A percentile compares a stretch with the other conserved stretches of the same genome.
Conservation (phyloP, 2,888 invertebrate species). For the Fissipunctia ypsillon region DNA sequence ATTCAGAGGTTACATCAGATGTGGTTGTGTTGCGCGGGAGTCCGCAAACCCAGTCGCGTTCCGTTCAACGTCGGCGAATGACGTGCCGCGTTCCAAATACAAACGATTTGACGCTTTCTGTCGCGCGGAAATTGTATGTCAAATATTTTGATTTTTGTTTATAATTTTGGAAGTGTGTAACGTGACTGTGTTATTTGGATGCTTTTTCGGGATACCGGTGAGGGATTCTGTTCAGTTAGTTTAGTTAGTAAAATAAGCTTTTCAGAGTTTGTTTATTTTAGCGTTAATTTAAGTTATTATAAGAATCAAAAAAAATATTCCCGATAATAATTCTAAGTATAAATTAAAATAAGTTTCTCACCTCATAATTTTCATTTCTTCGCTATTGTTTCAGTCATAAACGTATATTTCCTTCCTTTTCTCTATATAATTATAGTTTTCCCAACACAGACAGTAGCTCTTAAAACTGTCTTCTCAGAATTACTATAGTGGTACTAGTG, state of each 20-base stretch:
- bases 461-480: conserved; percentile 40
- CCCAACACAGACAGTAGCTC: conserved; percentile 2
- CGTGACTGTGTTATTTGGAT: conserved; percentile 72
- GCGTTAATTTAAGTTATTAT: not conserved
- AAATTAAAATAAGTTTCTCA: not conserved
- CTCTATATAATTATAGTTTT: conserved; percentile 12
- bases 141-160: conserved; percentile 68
- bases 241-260: not conserved
- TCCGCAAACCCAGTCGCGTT: conserved; percentile 70
- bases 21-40: conserved; percentile 61
- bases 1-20: conserved; percentile 68
- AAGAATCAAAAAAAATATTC: no score
- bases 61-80: conserved; percentile 60
- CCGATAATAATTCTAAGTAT: no score
- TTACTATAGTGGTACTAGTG: conserved; percentile 7
- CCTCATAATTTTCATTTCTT: not conserved
- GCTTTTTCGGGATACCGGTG: conserved; percentile 66
- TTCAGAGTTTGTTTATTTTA: not conserved
- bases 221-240: conserved; percentile 25
- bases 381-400: conserved; percentile 4
- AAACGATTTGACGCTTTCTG: conserved; percentile 81
- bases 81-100: conserved; percentile 64
- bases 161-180: conserved; percentile 62
- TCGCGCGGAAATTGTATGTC: conserved; percentile 78
- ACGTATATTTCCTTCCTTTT: not conserved